Percentiles rank a stretch among this genome's conserved stretches.
phyloP scores from a whole-genome alignment of 92 coral and sea anemone species.

The Palythoa grandiflora region DNA sequence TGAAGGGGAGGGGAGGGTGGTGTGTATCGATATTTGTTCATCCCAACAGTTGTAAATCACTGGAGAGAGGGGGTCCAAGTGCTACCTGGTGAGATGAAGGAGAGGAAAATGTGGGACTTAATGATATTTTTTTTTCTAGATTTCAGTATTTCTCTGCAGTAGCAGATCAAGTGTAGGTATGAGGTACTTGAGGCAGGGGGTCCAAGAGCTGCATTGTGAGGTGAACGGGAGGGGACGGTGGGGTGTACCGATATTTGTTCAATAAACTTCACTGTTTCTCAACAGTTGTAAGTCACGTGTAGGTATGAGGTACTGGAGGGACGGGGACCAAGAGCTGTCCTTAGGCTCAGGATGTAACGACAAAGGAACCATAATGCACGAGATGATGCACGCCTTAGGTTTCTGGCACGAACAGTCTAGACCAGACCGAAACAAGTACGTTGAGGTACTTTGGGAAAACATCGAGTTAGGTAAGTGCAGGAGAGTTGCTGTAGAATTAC shows the following conservation, averaged over 20 bases:
- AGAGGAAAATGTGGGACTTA: no score
- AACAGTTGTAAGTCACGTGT: conserved; percentile 79
- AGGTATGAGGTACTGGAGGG: conserved; percentile 74
- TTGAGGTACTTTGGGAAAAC: conserved; percentile 86
- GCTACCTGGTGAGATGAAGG: neutral
- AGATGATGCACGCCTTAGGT: conserved; percentile 83
- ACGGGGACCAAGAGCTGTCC: conserved; percentile 71
- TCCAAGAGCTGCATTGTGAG: neutral
- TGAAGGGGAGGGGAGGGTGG: neutral
- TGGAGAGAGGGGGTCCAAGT: conserved; percentile 73
- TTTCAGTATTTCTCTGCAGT: no score
- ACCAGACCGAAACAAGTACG: conserved; percentile 81
- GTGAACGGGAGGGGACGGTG: neutral
- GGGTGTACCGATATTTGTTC: neutral
- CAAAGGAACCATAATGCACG: conserved; percentile 75
- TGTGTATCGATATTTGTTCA: no score
- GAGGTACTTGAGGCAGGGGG: no score
- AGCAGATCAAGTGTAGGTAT: no score
- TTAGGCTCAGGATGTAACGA: conserved; percentile 75
- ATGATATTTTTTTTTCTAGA: no score
- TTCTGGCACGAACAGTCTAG: conserved; percentile 88
- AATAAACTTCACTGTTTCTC: neutral
- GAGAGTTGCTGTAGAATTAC: neutral
- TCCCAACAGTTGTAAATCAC: conserved; percentile 73
- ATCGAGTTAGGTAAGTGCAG: conserved; percentile 50